Conservation (phyloP, 1,140 invertebrate species). For the Pinna nobilis region DNA sequence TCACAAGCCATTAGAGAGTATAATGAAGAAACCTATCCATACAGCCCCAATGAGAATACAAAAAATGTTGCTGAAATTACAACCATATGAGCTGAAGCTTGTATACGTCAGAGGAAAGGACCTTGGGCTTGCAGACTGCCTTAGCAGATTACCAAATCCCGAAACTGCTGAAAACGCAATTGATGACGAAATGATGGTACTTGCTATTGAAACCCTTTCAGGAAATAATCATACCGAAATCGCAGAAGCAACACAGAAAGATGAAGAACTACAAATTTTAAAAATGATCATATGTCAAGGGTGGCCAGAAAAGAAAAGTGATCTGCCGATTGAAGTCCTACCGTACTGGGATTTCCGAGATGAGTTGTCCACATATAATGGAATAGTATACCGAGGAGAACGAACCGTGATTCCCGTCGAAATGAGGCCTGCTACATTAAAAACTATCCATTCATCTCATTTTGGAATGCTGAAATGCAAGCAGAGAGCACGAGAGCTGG, state of each 20-base stretch:
- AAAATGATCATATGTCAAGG: constrained; percentile 21
- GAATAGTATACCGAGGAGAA: constrained; percentile 62
- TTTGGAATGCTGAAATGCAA: constrained; percentile 73
- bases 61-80: constrained; percentile 56
- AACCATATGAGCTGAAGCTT: constrained; percentile 49
- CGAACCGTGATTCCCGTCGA: constrained; percentile 64
- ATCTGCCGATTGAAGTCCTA: constrained; percentile 7
- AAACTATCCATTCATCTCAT: constrained; percentile 73
- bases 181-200: constrained; percentile 20
- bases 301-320: constrained; percentile 21
- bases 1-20: constrained; percentile 66
- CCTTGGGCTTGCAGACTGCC: constrained; percentile 47
- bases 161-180: constrained; percentile 8
- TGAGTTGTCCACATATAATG: constrained; percentile 65
- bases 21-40: constrained; percentile 51
- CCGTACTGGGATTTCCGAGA: constrained; percentile 65
- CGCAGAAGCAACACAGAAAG: constrained; percentile 3
- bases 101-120: constrained; percentile 48
- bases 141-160: constrained; percentile 31
- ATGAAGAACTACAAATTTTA: constrained; percentile 16
- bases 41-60: constrained; percentile 50
- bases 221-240: neutral
- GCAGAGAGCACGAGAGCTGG: constrained; percentile 65
- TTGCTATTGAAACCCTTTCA: constrained; percentile 16
- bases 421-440: constrained; percentile 64